These are phyloP conservation scores for Brachycybe producta DNA, from an alignment of 2,888 invertebrate species.

Conservation along the genomic window DNA sequence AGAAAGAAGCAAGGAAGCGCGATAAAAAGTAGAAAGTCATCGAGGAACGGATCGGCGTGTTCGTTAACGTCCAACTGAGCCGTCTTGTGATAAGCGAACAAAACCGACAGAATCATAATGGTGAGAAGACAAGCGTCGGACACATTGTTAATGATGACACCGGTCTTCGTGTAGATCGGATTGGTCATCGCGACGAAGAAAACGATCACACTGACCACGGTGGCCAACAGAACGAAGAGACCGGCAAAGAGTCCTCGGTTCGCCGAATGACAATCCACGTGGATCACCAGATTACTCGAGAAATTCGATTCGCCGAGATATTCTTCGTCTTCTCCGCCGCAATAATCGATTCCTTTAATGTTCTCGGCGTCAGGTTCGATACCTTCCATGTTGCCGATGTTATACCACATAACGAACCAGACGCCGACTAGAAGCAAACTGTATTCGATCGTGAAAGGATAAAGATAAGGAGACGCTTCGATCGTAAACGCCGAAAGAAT, in stretches of 20 bases:
- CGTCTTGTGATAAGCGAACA: slow-evolving; percentile 50
- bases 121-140: slow-evolving; percentile 44
- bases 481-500: slow-evolving; percentile 28
- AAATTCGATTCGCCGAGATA: slow-evolving; percentile 24
- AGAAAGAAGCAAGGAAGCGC: slow-evolving; percentile 59
- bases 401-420: slow-evolving; percentile 59
- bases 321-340: slow-evolving; percentile 19
- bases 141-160: slow-evolving; percentile 24
- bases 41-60: slow-evolving; percentile 49
- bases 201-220: slow-evolving; percentile 46
- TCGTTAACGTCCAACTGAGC: slow-evolving; percentile 51
- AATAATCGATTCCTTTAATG: background rate
- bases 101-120: slow-evolving; percentile 45
- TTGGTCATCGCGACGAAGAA: slow-evolving; percentile 47
- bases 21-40: slow-evolving; percentile 55
- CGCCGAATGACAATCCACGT: slow-evolving; percentile 62
- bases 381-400: slow-evolving; percentile 44
- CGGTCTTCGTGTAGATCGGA: slow-evolving; percentile 28
- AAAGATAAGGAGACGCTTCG: slow-evolving; percentile 57
- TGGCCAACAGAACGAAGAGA: slow-evolving; percentile 45
- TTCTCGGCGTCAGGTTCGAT: slow-evolving; percentile 11
- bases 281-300: slow-evolving; percentile 40
- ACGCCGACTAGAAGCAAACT: slow-evolving; percentile 65
- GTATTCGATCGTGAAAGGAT: slow-evolving; percentile 67
- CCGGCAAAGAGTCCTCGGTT: slow-evolving; percentile 61